Evolutionary conservation across 2,113 vertebrate genomes (phyloP), one percentile per base, ranked within the genome.

Genomic region (Peromyscus californicus): DNA sequence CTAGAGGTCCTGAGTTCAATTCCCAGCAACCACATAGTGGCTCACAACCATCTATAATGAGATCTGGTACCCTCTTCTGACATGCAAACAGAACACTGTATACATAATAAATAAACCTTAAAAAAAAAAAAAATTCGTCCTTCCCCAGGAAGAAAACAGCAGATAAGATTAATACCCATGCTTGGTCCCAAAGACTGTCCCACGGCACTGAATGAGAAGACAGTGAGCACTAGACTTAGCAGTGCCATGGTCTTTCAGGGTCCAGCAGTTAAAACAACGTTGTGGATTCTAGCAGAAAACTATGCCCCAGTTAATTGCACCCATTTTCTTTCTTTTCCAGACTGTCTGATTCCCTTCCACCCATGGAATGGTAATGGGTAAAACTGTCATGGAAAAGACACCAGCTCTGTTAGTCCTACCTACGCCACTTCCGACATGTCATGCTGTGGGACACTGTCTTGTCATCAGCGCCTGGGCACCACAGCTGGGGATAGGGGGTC

Each of bases 71-170:
- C 51, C 51, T 51, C 51, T 51, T 51, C 51, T 51, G 51, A 8
- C 51, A 8, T 51, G 51, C 51, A 51, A 8, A 51, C 51, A 51
- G 51, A 51, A 11, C 51, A 51, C 51, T 51, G 51, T 51, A 51
- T 51, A 51, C 51, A 51, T 51, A 51, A 51, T 51, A 51, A 51
- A 51, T 51, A 51, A 51, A 51, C 51, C 51, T 51, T 51, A 1
- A 1, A 1, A 11, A 11, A 51, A 51, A 51, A 51, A 51, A 51
- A 74, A n/a, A 74, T n/a, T 89, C 94, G 82, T 39, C 57, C 93
- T 95, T 83, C 39, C 91, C 51, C 76, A 79, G 33, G 75, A 94
- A 97, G 57, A 97, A 91, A 93, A 54, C 15, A 91, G 22, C 19
- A 93, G 15, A 7, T 61, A 93, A 94, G 74, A 91, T 82, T 54